These are phyloP conservation scores for Scelioninae gen. 2 DNA, from an alignment of 2,888 invertebrate species.

Conservation along the genomic window DNA sequence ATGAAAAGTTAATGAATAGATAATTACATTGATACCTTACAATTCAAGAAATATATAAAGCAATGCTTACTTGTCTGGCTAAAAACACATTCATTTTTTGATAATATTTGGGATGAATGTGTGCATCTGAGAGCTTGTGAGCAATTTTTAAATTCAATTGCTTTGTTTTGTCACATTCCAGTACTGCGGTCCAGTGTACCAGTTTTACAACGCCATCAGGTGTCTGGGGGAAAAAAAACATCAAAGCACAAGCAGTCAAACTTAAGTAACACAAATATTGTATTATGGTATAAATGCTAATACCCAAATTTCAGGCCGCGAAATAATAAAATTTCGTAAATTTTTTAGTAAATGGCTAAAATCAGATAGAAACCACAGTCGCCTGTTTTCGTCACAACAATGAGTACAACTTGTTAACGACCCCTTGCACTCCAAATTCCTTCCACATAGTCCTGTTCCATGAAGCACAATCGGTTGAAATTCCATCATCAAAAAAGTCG, in stretches of 20 bases:
- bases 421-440: conserved; percentile 20
- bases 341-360: conserved; percentile 47
- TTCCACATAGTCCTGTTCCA: conserved; percentile 59
- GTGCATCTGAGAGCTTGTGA: conserved; percentile 41
- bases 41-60: too few species aligned
- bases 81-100: conserved; percentile 41
- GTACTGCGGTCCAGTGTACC: conserved; percentile 53
- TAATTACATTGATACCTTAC: too few species aligned
- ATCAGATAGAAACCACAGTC: conserved; percentile 41
- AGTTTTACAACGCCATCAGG: conserved; percentile 57
- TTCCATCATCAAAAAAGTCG: conserved; percentile 58
- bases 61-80: conserved; percentile 32
- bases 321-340: conserved; percentile 35
- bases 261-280: too few species aligned
- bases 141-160: conserved; percentile 49
- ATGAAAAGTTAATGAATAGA: too few species aligned
- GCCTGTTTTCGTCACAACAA: conserved; percentile 25
- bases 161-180: conserved; percentile 25
- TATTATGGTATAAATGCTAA: too few species aligned
- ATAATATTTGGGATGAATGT: conserved; percentile 50
- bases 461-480: conserved; percentile 61
- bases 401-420: conserved; percentile 21
- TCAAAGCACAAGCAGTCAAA: too few species aligned
- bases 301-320: conserved; percentile 18
- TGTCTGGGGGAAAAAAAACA: too few species aligned